Base-by-base conservation (phyloP, 2,888 invertebrate genomes). In the Spodoptera exigua region DNA sequence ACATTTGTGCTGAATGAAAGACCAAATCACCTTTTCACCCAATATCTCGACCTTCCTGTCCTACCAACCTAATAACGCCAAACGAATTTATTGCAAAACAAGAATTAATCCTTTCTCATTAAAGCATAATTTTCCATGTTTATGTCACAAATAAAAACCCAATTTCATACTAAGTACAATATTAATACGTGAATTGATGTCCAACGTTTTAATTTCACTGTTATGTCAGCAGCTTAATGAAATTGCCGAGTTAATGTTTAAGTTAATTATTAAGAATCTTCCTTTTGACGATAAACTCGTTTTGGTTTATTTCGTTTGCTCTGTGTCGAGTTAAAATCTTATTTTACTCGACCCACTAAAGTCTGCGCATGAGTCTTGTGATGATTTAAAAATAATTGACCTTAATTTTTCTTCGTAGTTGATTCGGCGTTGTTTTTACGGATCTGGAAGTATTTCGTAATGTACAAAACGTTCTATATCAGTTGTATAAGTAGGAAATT, bases 251-350 rank as follows among this genome's bases (percentile, higher is more conserved):
- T 78, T 78, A 71, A 80, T 74, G 76, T 62, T 68, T 27, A 60
- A 57, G 37, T 61, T 79, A 78, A 78, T 81, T 77, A 77, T 69
- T 60, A 60, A 69, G 74, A 73, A 59, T 57, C 53, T 74, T 72
- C 75, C 65, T 61, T 79, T 70, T 74, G 71, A 80, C 77, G 76
- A 72, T 60, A 70, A 80, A 75, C 75, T 65, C 52, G 77, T 80
- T 78, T 66, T 65, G 35, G 49, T 55, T n/a, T 55, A 68, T 43
- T 49, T 47, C 32, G 16, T 71, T 53, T 51, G 49, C n/a, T 43
- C 35, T 55, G 13, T 1, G 34, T 49, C 37, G 49, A 49, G 36
- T 70, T 61, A 70, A 61, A 65, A 54, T 61, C 59, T 68, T 61
- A 66, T 70, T 59, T 47, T 46, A 52, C 43, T 37, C 56, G 65